These are phyloP conservation scores for Chionoecetes opilio DNA, from an alignment of 1,140 invertebrate genomes.

Conservation along the genomic window DNA sequence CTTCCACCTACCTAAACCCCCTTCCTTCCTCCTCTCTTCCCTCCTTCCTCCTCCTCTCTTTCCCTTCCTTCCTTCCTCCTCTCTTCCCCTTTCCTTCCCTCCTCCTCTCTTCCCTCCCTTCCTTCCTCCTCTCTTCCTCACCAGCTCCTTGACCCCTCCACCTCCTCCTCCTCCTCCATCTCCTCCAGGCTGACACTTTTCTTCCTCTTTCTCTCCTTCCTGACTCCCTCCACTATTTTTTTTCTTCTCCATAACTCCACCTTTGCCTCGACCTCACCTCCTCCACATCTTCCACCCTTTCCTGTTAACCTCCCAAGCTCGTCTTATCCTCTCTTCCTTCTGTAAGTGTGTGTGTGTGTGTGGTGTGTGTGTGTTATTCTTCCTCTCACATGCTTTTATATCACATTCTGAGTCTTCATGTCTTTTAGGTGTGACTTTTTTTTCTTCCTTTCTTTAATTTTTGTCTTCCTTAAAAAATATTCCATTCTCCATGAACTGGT, in stretches of 20 bases:
- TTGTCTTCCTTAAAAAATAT: background rate
- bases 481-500: background rate
- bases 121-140: background rate
- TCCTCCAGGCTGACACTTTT: background rate
- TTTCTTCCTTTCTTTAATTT: background rate
- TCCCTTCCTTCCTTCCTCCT: background rate
- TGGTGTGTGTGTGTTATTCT: conserved; percentile 37
- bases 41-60: background rate
- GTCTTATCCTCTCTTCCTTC: background rate
- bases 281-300: background rate
- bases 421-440: background rate
- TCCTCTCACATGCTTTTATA: conserved; percentile 25
- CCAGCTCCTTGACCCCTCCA: background rate
- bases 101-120: background rate
- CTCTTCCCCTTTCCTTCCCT: background rate
- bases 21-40: too few relatives aligned
- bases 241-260: background rate
- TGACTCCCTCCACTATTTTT: background rate
- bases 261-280: conserved; percentile 21
- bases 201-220: conserved; percentile 42
- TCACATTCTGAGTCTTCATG: background rate
- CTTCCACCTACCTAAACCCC: too few relatives aligned
- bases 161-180: conserved; percentile 14
- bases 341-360: background rate
- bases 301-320: background rate